Evolutionary conservation across 2,797 vertebrate species (phyloP).

Genomic region (Leucoraja ocellata): DNA sequence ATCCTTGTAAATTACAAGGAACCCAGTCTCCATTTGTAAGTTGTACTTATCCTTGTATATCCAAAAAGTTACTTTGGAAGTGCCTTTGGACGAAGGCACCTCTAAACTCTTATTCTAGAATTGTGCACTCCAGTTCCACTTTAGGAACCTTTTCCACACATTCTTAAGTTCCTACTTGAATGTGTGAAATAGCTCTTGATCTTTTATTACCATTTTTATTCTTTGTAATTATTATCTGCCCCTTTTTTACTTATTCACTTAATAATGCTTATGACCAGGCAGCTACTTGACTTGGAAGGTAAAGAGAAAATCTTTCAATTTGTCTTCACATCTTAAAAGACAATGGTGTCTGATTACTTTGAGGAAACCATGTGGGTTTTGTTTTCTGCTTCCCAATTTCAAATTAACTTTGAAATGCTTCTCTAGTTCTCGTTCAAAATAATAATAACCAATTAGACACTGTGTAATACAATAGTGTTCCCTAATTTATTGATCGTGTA

Average conservation of each 20-base stretch:
- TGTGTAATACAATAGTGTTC: too few species aligned
- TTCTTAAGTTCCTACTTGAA: not conserved
- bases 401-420: too few species aligned
- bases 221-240: not conserved
- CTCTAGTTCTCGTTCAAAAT: too few species aligned
- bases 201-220: not conserved
- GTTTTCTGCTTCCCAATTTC: too few species aligned
- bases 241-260: not conserved
- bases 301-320: not conserved
- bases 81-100: not conserved
- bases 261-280: not conserved
- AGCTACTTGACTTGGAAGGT: not conserved
- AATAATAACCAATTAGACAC: too few species aligned
- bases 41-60: slow-evolving; percentile 30
- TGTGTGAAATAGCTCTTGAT: not conserved
- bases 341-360: too few species aligned
- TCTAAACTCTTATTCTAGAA: not conserved
- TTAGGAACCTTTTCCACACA: not conserved
- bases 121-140: not conserved
- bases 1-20: slow-evolving; percentile 77
- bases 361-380: not conserved
- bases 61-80: not conserved
- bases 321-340: not conserved
- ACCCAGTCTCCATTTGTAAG: slow-evolving; percentile 66
- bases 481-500: too few species aligned